Percentiles rank a stretch among this genome's conserved stretches.
Evolutionary conservation across 2,113 vertebrate species (phyloP).

Genomic region (Cathartes aura): DNA sequence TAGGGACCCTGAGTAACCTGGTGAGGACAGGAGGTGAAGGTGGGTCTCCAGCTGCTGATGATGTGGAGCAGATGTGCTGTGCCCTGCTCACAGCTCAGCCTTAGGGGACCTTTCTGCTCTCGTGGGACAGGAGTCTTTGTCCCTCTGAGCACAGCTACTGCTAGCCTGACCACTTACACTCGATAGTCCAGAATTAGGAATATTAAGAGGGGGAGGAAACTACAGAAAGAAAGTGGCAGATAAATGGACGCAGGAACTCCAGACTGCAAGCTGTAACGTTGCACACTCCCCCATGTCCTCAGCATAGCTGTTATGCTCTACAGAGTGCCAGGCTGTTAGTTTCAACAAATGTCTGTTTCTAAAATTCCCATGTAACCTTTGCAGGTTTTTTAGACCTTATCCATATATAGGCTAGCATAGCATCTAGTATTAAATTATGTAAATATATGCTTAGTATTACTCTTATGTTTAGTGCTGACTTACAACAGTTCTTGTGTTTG

Average conservation of each 20-base stretch:
- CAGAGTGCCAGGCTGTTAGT: background rate
- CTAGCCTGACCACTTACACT: background rate
- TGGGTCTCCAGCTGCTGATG: background rate
- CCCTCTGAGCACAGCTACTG: background rate
- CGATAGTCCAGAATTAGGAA: fast-evolving
- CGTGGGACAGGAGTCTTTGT: background rate
- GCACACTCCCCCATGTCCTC: fast-evolving
- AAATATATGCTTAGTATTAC: background rate
- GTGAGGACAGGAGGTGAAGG: background rate
- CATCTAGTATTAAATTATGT: background rate
- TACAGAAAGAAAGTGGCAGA: background rate
- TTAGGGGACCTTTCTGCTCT: background rate
- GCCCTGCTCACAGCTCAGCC: background rate
- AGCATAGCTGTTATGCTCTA: background rate
- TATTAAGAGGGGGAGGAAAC: background rate
- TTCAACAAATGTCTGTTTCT: background rate
- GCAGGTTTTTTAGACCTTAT: background rate
- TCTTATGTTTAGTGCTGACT: background rate
- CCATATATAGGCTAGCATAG: background rate
- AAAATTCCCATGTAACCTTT: background rate
- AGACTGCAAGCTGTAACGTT: background rate
- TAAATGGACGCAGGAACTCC: background rate
- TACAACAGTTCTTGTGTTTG: background rate
- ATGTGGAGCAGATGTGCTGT: background rate
- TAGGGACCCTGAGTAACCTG: fast-evolving